A percentile compares a stretch with the other conserved stretches of the same genome.
Evolutionary conservation across 2,113 vertebrate genomes (phyloP).

Genomic region (Fregata magnificens): DNA sequence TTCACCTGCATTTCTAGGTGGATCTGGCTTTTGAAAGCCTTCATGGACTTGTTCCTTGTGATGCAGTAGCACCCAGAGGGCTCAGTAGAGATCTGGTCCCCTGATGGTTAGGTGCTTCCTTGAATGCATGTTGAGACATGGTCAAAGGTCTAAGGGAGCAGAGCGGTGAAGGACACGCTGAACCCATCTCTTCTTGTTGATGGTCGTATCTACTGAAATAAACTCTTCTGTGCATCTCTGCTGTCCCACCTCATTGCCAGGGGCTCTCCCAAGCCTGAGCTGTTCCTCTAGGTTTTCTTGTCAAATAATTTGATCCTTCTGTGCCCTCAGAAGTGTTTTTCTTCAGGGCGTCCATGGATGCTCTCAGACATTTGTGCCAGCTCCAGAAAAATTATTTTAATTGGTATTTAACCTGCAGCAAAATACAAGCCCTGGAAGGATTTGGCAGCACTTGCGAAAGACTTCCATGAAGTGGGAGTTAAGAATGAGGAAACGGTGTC

Average conservation of each 20-base stretch:
- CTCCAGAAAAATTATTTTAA: background rate
- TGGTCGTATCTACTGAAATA: background rate
- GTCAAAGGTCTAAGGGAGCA: background rate
- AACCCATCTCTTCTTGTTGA: background rate
- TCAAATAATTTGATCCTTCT: background rate
- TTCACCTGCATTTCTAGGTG: background rate
- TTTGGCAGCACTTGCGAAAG: background rate
- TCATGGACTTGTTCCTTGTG: background rate
- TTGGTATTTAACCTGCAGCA: background rate
- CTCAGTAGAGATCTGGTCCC: background rate
- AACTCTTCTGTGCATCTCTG: background rate
- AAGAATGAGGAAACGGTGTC: background rate
- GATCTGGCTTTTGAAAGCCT: background rate
- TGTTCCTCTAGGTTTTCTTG: background rate
- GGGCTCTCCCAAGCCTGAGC: background rate
- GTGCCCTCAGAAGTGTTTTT: background rate
- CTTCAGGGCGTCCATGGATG: background rate
- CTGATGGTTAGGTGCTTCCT: background rate
- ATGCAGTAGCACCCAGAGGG: background rate
- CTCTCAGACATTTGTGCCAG: background rate
- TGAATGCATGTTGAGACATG: rapidly evolving
- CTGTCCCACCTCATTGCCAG: background rate
- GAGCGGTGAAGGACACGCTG: background rate
- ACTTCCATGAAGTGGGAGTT: background rate
- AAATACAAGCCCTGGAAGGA: background rate